Base-by-base conservation (phyloP, 30 jellyfish, hydroid and myxozoan species). In the Hydra vulgaris region DNA sequence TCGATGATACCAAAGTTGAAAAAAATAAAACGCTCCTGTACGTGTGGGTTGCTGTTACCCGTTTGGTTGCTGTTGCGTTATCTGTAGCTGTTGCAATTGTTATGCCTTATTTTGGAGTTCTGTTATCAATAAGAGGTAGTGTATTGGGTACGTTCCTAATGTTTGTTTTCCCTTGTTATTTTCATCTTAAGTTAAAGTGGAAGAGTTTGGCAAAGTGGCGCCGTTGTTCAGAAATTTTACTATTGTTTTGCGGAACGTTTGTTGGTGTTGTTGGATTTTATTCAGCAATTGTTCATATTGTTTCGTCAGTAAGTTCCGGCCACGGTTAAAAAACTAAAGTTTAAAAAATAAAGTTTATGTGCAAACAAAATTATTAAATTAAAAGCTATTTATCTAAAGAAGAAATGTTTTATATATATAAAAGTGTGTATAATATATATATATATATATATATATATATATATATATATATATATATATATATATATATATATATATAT, bases 131-230 rank as follows among this genome's bases (percentile, higher is more conserved):
- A 22, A 18, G 71, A 4, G 94, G 94, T 27, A 21, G 85, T 3
- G 24, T 85, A 26, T 19, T 79, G 70, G 94, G 89, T 7, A 77
- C 80, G 21, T 52, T 22, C 17, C 70, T 85, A 0, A 78, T 40
- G 54, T 85, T 77, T 55, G 18, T 85, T 19, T 61, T 85, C 18
- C 94, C 94, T 21, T 66, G 83, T 8, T 8, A 40, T 18, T 85
- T 85, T 85, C 88, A 85, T 56, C 56, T 85, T 88, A 71, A 85
- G 61, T 17, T 85, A 70, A 85, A 79, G 25, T 85, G 94, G 94
- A 70, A 71, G 21, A 72, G 21, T n/a, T 21, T 85, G 12, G 70
- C 89, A 3, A n/a, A 16, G 24, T 66, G 54, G 78, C 84, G 66
- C 26, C 73, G 17, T 16, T 17, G 52, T 19, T 21, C 69, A 21